phyloP scores from a whole-genome alignment of 2,888 invertebrate genomes.

The Liodrosophila aerea region DNA sequence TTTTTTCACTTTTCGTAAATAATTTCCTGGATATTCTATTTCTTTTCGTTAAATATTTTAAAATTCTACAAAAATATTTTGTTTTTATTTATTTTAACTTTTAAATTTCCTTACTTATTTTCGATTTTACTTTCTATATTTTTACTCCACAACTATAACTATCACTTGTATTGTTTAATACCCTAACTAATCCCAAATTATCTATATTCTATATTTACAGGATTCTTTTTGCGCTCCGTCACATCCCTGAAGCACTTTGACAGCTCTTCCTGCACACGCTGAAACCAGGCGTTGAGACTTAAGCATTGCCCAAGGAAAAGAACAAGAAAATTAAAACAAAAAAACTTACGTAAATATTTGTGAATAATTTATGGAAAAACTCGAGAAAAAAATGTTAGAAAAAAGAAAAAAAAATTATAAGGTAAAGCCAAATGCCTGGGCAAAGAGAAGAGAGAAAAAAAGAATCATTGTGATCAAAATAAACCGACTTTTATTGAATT shows the following conservation, averaged over 20 bases:
- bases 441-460: constrained; percentile 75
- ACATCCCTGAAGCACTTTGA: constrained; percentile 49
- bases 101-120: not conserved
- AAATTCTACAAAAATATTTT: no score
- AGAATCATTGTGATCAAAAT: constrained; percentile 75
- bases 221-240: constrained; percentile 24
- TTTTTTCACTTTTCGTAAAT: no score
- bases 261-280: constrained; percentile 28
- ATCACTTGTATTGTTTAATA: no score
- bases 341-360: constrained; percentile 21
- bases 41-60: no score
- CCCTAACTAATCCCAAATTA: not conserved
- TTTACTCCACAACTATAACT: not conserved
- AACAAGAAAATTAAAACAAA: constrained; percentile 6
- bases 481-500: constrained; percentile 74
- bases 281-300: constrained; percentile 26
- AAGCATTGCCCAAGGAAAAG: constrained; percentile 31
- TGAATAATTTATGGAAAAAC: constrained; percentile 7
- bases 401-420: constrained; percentile 30
- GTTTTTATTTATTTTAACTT: no score
- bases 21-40: no score
- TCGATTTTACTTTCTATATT: not conserved
- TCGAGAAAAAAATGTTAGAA: constrained; percentile 11
- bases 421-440: constrained; percentile 71
- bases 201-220: constrained; percentile 19